Percentiles rank a stretch among this genome's conserved stretches.
Conservation (phyloP, 2,888 invertebrate genomes). For the Ochlodes sylvanus region DNA sequence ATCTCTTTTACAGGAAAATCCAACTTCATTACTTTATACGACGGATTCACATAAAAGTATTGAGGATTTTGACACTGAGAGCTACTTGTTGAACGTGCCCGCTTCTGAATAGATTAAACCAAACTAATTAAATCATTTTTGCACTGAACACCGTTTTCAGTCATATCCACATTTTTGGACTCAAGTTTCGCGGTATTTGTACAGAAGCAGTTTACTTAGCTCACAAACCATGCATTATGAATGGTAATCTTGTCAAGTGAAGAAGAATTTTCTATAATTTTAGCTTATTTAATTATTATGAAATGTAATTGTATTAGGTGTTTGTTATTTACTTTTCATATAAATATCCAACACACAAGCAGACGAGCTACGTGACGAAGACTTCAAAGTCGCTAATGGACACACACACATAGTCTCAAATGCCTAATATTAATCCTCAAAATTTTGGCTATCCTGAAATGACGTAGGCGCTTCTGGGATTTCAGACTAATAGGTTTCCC, state of each 20-base stretch:
- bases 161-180: conserved; percentile 24
- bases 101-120: conserved; percentile 69
- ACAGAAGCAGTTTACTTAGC: not conserved
- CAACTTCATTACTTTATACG: conserved; percentile 74
- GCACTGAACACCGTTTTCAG: conserved; percentile 48
- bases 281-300: too few species aligned
- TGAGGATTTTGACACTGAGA: conserved; percentile 62
- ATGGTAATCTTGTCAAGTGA: not conserved
- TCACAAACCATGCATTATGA: not conserved
- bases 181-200: conserved; percentile 9
- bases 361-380: too few species aligned
- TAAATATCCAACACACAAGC: too few species aligned
- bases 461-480: too few species aligned
- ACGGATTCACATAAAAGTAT: conserved; percentile 63
- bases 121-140: conserved; percentile 68
- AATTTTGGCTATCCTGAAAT: too few species aligned
- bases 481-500: too few species aligned
- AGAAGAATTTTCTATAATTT: not conserved
- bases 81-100: conserved; percentile 74
- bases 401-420: too few species aligned
- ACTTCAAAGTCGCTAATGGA: too few species aligned
- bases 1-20: conserved; percentile 65
- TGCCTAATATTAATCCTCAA: too few species aligned
- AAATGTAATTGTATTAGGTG: too few species aligned
- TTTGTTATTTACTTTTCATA: too few species aligned